Percentiles rank a stretch among this genome's conserved stretches.
Conservation (phyloP, 1,140 invertebrate genomes). For the Oncopeltus fasciatus region DNA sequence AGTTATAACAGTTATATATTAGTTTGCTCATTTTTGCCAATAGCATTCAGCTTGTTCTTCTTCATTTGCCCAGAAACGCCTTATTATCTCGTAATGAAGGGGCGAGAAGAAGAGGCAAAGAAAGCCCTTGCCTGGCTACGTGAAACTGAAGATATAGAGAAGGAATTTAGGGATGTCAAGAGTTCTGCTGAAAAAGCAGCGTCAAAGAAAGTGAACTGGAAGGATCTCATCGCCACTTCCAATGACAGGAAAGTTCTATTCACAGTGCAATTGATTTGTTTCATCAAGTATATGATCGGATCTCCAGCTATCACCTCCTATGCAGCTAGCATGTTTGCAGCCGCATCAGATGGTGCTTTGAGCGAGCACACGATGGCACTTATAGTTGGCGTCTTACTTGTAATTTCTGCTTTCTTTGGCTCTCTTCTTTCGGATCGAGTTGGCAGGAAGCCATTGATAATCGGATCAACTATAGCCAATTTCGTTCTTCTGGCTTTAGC, state of each 20-base stretch:
- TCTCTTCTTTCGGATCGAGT: constrained; percentile 20
- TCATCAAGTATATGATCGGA: constrained; percentile 19
- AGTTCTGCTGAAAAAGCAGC: constrained; percentile 9
- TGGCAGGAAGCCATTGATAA: constrained; percentile 37
- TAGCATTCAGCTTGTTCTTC: constrained; percentile 29
- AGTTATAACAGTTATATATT: constrained; percentile 50
- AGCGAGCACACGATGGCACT: background rate
- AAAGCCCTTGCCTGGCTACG: background rate
- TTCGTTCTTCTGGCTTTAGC: constrained; percentile 24
- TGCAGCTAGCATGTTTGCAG: constrained; percentile 18
- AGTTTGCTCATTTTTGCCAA: constrained; percentile 40
- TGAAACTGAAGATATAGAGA: constrained; percentile 26
- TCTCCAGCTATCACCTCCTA: constrained; percentile 22
- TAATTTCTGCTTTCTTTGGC: constrained; percentile 22
- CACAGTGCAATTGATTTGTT: constrained; percentile 18
- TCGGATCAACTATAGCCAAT: constrained; percentile 29
- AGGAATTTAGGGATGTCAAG: constrained; percentile 14
- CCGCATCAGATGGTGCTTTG: background rate
- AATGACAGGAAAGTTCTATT: constrained; percentile 19
- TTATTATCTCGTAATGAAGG: background rate
- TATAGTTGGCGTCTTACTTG: constrained; percentile 17
- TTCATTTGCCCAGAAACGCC: background rate
- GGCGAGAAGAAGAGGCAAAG: background rate
- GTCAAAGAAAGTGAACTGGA: constrained; percentile 14
- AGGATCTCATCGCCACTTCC: constrained; percentile 16